Conservation (phyloP, 2,797 vertebrate species). For the Leuciscus waleckii region DNA sequence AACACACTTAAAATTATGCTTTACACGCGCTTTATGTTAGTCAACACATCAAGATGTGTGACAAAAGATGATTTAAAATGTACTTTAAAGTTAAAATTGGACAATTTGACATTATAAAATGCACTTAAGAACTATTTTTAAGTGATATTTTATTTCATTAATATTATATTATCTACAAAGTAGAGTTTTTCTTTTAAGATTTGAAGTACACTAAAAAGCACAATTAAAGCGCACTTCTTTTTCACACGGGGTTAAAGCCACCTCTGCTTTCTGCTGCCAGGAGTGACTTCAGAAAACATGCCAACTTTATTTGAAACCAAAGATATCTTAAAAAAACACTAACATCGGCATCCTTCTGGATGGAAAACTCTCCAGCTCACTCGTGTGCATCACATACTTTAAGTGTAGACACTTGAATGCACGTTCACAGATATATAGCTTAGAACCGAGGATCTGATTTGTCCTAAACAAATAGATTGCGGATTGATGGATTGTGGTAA, state of each 20-base stretch:
- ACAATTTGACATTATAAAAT: not conserved
- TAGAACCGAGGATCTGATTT: constrained; percentile 53
- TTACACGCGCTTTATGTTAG: not conserved
- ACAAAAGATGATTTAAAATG: not conserved
- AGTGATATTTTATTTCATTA: not conserved
- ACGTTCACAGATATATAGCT: constrained; percentile 4
- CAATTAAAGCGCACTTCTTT: no score
- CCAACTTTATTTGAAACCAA: constrained; percentile 63
- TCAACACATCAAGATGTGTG: not conserved
- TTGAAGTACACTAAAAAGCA: not conserved
- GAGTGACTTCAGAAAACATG: constrained; percentile 15
- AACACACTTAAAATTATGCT: not conserved
- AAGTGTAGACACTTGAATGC: no score
- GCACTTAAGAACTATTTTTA: no score
- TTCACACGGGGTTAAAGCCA: not conserved
- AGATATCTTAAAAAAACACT: constrained; percentile 66
- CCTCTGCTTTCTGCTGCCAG: not conserved
- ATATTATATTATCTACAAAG: not conserved
- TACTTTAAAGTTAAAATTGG: not conserved
- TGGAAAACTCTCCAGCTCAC: not conserved
- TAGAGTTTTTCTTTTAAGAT: no score
- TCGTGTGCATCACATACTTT: not conserved
- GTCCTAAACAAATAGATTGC: constrained; percentile 59
- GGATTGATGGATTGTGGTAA: constrained; percentile 45
- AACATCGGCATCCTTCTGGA: constrained; percentile 59